Evolutionary conservation across 2,888 invertebrate species (phyloP), one percentile per base, ranked within the genome.

Genomic region (Pristionchus japonicus): DNA sequence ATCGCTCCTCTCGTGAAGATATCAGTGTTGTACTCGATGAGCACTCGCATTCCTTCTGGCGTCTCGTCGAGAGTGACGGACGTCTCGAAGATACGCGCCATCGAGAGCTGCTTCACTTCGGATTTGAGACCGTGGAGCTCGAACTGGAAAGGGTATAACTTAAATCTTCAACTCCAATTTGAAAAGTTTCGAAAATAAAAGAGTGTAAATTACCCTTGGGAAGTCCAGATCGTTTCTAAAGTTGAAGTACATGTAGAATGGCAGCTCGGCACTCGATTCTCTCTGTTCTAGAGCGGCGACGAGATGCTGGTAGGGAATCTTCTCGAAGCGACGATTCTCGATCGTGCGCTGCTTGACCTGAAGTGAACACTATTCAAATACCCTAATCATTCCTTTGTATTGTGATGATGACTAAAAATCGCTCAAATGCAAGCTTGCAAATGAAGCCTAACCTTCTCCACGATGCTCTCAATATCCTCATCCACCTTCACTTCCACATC

Each of bases 61-160:
- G 91, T 90, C 52, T 93, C 93, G 74, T 93, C 93, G 15, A 93
- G 89, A 9, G 93, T 93, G 49, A 92, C 90, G 1, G 92, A 92
- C 31, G 93, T 89, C 77, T 92, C 91, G 80, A 93, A 93, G 23
- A 92, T 91, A 23, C 90, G 90, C 67, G 93, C 93, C 70, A 91
- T 88, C 7, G 93, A 92, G 4, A 92, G 43, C 86, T 93, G 93
- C 6, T 87, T 86, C 43, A 93, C 90, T 40, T 88, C 88, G 49
- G 89, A 88, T 9, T 83, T 43, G 0, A 88, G 74, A 3, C 90
- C 90, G 11, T 83, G 82, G 23, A 93, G 88, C 3, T 89, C 87
- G 7, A 93, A 17, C 61, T 64, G 85, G 31, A 34, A 34, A 31
- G 67, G 2, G 7, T 15, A n/a, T 67, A 3, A 15, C 3, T 64